Base-by-base conservation (phyloP, 2,797 vertebrate genomes). In the Odontamblyopus lacepedii region DNA sequence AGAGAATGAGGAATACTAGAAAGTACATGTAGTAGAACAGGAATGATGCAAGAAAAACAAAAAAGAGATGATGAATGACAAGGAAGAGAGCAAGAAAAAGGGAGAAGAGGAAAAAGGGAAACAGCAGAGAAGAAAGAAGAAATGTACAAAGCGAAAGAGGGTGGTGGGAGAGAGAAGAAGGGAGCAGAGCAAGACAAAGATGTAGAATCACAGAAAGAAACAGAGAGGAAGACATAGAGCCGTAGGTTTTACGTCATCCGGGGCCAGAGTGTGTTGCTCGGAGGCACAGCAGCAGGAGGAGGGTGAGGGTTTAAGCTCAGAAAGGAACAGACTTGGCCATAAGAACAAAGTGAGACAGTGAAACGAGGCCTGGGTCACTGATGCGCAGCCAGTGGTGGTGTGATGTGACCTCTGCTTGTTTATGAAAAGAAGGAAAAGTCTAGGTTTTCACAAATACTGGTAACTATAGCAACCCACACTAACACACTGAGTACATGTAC, bases 381-480 rank as follows among this genome's bases (percentile, higher is more conserved):
- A 84, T 83, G 81, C 78, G 79, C 72, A 81, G 71, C 82, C 89
- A 87, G 77, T 70, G 68, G 72, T 7, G 53, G 74, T 79, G 76
- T 50, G 75, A 82, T 60, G 48, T 26, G 18, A 71, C 48, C 29
- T 68, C 63, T 66, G 72, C 69, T 41, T 76, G 30, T 76, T 65
- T 81, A 74, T 70, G 50, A 23, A 65, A 69, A 68, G 56, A 62
- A 76, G 64, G 64, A 13, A 63, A 63, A 55, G 38, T 67, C 29
- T 51, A 50, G 11, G 30, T 50, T 75, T 63, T 38, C 2, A 63
- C 35, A 23, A 4, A 63, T 13, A 48, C 44, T 48, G 44, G 44
- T 48, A 48, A 48, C 44, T 48, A 48, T 48, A 48, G 44, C 44
- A 48, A 15, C 44, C 44, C 15, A 48, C 44, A 16, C 13, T 48